Base-by-base conservation (phyloP, 2,888 invertebrate genomes). In the Macrophya annulata region DNA sequence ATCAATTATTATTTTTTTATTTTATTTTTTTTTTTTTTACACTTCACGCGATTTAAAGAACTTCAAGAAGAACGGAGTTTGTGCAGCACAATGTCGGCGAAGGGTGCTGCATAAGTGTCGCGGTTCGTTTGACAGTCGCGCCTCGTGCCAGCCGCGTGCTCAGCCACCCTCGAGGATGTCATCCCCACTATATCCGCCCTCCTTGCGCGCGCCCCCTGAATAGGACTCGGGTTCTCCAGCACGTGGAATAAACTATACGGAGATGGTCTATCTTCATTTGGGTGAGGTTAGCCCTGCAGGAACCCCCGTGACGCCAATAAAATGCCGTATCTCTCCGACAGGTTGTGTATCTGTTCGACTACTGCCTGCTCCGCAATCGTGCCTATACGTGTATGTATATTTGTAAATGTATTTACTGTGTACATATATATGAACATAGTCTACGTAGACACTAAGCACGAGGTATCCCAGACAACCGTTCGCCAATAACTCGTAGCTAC, bases 301-400 rank as follows among this genome's bases (percentile, higher is more conserved):
- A 88, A 89, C 88, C 90, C 92, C 92, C 90, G 89, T 89, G 92
- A 90, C 90, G 90, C 91, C 92, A 92, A 93, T 93, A 93, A 93
- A 93, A 89, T 87, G 87, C 86, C 87, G 88, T 90, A 90, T 92
- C 91, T 90, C 88, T 85, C 87, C 87, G 86, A 86, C 87, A 87
- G 87, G 87, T 87, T 86, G 86, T 85, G 88, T 89, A 88, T 89
- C 88, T 88, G 79, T 85, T 77, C 86, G 62, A 51, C 83, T 87
- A 51, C 83, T 87, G 68, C 76, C 40, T 82, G 71, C 40, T 48
- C 43, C 76, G 72, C 72, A 37, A 68, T 17, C 51, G 71, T 48
- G 25, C 45, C 31, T 59, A 43, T 1, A 65, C 62, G 37, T 21
- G 43, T 40, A 8, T 51, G 15, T n/a, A 15, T 15, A 25, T 21